Percentiles rank a stretch among this genome's conserved stretches.
These are phyloP conservation scores for Drosophila atripex DNA, from an alignment of 2,888 invertebrate genomes.

Conservation along the genomic window DNA sequence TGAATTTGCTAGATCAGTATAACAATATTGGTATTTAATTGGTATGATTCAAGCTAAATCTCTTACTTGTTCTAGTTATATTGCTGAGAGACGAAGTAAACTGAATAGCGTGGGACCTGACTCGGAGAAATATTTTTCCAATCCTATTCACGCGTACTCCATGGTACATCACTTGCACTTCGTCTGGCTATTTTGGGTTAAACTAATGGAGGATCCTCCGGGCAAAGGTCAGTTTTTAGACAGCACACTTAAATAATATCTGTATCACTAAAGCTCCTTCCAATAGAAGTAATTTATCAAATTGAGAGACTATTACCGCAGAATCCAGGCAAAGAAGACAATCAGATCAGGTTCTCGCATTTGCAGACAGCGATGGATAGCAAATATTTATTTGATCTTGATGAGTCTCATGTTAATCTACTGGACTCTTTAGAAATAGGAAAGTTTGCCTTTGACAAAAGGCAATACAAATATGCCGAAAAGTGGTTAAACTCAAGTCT, in stretches of 20 bases:
- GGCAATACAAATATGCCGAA: background rate
- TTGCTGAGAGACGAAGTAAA: background rate
- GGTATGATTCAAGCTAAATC: background rate
- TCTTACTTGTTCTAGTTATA: background rate
- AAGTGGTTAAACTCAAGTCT: background rate
- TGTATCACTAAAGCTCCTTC: background rate
- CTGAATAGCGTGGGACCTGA: background rate
- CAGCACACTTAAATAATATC: background rate
- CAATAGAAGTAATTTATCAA: background rate
- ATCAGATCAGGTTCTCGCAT: background rate
- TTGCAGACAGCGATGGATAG: background rate
- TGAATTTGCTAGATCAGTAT: background rate
- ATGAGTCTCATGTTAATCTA: background rate
- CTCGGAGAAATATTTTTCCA: background rate
- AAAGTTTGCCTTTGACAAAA: background rate
- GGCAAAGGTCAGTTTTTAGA: background rate
- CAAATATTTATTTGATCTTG: background rate
- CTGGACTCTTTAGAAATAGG: background rate
- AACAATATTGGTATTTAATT: background rate
- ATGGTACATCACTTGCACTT: background rate
- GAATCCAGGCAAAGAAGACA: background rate
- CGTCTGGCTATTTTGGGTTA: background rate
- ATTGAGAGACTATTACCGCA: background rate
- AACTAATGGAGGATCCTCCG: background rate
- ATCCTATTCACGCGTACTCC: background rate